phyloP scores from a whole-genome alignment of 2,113 vertebrate species.

The Myotis brandtii region DNA sequence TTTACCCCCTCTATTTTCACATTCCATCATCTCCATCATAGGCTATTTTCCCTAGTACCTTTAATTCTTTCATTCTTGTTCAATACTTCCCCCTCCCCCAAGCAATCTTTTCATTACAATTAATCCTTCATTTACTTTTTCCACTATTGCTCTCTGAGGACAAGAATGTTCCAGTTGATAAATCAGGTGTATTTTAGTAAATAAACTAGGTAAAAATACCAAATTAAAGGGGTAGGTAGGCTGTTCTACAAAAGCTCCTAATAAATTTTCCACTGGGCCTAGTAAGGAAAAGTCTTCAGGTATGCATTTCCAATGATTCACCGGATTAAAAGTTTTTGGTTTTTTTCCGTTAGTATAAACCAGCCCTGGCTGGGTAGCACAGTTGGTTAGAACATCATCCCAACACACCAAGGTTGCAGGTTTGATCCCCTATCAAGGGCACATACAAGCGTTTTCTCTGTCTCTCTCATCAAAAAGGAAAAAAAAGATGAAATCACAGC shows the following conservation, averaged over 20 bases:
- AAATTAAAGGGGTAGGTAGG: neutral
- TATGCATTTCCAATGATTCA: slow-evolving; percentile 32
- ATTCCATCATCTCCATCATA: neutral
- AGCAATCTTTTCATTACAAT: neutral
- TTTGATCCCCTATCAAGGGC: too few species aligned
- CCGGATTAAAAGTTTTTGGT: neutral
- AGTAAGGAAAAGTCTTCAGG: neutral
- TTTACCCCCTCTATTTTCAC: neutral
- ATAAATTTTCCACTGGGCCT: neutral
- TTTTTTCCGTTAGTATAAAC: neutral
- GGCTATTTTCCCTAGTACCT: neutral
- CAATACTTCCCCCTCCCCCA: neutral
- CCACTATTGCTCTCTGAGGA: neutral
- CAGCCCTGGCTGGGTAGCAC: too few species aligned
- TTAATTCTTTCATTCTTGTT: neutral
- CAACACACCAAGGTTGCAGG: too few species aligned
- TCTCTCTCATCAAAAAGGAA: too few species aligned
- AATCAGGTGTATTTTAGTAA: neutral
- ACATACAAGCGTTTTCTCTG: too few species aligned
- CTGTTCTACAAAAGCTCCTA: neutral
- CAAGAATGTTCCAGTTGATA: neutral
- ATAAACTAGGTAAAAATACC: neutral
- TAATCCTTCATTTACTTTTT: slow-evolving; percentile 15
- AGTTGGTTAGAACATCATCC: too few species aligned
- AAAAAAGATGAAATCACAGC: too few species aligned